These are phyloP conservation scores for Dicentrarchus labrax DNA, from an alignment of 2,113 vertebrate species.

Conservation along the genomic window DNA sequence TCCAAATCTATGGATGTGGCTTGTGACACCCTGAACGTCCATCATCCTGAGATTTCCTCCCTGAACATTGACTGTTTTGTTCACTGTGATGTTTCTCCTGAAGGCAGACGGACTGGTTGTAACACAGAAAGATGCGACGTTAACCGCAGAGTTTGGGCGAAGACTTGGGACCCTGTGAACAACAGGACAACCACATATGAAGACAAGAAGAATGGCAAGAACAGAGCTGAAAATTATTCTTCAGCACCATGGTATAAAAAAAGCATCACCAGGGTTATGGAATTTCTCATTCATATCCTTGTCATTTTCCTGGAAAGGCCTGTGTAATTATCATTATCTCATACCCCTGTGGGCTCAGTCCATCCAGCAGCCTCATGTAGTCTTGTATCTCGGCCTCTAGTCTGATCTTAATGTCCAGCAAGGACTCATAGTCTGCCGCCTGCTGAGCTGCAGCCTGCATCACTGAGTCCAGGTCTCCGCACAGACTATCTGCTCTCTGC, in stretches of 20 bases:
- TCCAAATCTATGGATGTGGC: not conserved
- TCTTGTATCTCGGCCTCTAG: conserved; percentile 45
- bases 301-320: not conserved
- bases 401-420: conserved; percentile 43
- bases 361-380: conserved; percentile 42
- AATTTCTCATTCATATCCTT: not conserved
- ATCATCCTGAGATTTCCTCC: not conserved
- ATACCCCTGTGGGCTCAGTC: conserved; percentile 1
- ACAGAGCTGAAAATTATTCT: not conserved
- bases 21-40: not conserved
- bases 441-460: conserved; percentile 21
- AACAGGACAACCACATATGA: not conserved
- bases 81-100: not conserved
- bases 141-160: not conserved
- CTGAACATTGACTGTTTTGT: not conserved
- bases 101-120: not conserved
- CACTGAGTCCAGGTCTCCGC: conserved; percentile 41
- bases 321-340: not conserved
- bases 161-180: conserved; percentile 38
- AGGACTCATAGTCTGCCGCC: conserved; percentile 23
- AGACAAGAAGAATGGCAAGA: not conserved
- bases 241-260: not conserved
- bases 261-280: not conserved
- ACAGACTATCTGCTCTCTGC: conserved; percentile 16
- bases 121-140: not conserved